Evolutionary conservation across 1,140 invertebrate genomes (phyloP), one percentile per base, ranked within the genome.

Genomic region (Pseudoatta argentina): DNA sequence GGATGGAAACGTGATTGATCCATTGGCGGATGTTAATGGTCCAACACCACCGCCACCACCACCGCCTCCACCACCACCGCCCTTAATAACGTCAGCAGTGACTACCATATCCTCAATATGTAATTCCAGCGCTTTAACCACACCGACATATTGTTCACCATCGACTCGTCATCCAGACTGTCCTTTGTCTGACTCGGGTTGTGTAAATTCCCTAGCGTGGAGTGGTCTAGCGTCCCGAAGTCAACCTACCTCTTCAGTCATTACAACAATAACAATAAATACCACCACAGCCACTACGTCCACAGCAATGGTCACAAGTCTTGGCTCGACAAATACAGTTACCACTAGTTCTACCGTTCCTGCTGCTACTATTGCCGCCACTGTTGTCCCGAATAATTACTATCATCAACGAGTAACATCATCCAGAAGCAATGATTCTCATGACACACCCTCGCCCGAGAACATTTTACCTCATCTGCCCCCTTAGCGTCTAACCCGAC

Each of bases 391-490:
- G 18, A 89, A 83, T 39, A 91, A 87, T 57, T 91, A 87, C 7
- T 91, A 91, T 24, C 79, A 91, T 69, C 86, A 88, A n/a, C 87
- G 89, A 73, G 85, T 85, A 14, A 77, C 89, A n/a, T 85, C 86
- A 27, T 85, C 90, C 12, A 87, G 89, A 63, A 81, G 30, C 16
- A 91, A 78, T 51, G 89, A 91, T 53, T 77, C 89, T 10, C 89
- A 89, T 8, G 85, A 91, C 34, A 85, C 93, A 39, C 93, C 94
- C 44, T 94, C 94, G 59, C 93, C 94, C 16, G 94, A 95, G 75
- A 95, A 93, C 77, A 91, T 94, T 89, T 87, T 94, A 75, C 92
- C 95, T 30, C 93, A 94, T 79, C 91, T 95, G 71, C 94, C 95
- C 27, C 94, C 94, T 94, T 95, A 95, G 94, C 95, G 90, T 91